phyloP scores from a whole-genome alignment of 1,140 invertebrate genomes.

The Brachionus manjavacas region DNA sequence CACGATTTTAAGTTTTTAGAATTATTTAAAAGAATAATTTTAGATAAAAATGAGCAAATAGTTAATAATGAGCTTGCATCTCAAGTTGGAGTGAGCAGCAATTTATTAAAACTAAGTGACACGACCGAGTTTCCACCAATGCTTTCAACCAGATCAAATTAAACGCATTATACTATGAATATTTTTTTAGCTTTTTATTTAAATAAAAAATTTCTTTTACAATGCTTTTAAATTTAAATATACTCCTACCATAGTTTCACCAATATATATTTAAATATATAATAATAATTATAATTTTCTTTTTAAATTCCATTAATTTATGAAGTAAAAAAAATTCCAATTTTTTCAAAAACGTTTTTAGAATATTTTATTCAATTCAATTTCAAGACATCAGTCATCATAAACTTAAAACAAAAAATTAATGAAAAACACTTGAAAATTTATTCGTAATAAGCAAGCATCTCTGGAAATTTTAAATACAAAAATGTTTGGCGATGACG shows the following conservation, averaged over 20 bases:
- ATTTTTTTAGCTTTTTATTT: not conserved
- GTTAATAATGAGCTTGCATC: conserved; percentile 5
- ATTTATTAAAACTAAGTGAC: conserved; percentile 12
- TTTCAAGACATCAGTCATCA: not conserved
- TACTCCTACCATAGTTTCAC: not conserved
- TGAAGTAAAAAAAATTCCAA: not conserved
- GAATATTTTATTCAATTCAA: not conserved
- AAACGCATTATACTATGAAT: not conserved
- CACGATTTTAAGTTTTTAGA: not conserved
- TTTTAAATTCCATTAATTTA: not conserved
- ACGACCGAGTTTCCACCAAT: conserved; percentile 22
- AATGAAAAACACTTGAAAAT: not conserved
- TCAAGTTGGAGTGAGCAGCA: not conserved
- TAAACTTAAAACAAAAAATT: not conserved
- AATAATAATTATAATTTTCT: not conserved
- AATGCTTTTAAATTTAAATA: not conserved
- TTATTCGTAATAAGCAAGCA: not conserved
- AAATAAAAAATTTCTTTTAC: not conserved
- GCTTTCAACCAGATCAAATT: not conserved
- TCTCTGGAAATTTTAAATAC: not conserved
- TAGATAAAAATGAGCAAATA: conserved; percentile 12
- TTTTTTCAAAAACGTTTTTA: not conserved
- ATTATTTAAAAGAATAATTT: not conserved
- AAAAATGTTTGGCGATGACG: not conserved
- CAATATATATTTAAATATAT: not conserved